A percentile compares a stretch with the other conserved stretches of the same genome.
Conservation (phyloP, 2,888 invertebrate genomes). For the Cephus sareptanus region DNA sequence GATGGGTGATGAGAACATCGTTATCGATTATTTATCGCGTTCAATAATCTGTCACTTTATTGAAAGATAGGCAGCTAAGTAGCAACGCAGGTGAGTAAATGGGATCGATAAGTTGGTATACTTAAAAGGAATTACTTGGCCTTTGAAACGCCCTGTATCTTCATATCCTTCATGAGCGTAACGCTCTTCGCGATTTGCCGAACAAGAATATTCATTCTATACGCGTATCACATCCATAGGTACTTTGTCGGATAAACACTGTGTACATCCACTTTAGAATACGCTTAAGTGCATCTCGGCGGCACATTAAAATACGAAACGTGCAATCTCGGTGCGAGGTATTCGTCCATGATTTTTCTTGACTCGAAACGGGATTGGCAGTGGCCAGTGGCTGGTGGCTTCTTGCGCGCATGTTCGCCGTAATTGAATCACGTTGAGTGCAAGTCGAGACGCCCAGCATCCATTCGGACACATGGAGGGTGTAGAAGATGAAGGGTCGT, state of each 20-base stretch:
- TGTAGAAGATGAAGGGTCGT: too few relatives aligned
- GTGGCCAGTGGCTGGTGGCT: conserved; percentile 1
- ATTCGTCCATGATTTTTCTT: conserved; percentile 43
- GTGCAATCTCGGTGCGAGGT: conserved; percentile 39
- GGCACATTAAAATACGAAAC: conserved; percentile 44
- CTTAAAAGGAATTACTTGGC: too few relatives aligned
- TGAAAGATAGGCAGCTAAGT: not conserved
- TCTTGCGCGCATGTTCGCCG: not conserved
- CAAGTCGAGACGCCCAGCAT: too few relatives aligned
- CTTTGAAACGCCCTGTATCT: too few relatives aligned
- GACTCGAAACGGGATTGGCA: conserved; percentile 12
- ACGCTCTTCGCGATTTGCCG: too few relatives aligned
- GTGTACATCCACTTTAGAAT: too few relatives aligned
- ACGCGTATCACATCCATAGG: too few relatives aligned
- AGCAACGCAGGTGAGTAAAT: too few relatives aligned
- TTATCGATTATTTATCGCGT: not conserved
- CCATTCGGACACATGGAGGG: too few relatives aligned
- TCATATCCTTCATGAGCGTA: too few relatives aligned
- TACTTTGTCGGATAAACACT: conserved; percentile 29
- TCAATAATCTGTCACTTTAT: not conserved
- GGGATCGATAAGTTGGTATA: too few relatives aligned
- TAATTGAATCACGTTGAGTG: conserved; percentile 1
- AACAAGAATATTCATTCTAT: too few relatives aligned
- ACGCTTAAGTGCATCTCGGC: conserved; percentile 34
- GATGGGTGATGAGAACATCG: not conserved